These are phyloP conservation scores for Drosophila austrosaltans DNA, from an alignment of 2,888 invertebrate species.

Conservation along the genomic window DNA sequence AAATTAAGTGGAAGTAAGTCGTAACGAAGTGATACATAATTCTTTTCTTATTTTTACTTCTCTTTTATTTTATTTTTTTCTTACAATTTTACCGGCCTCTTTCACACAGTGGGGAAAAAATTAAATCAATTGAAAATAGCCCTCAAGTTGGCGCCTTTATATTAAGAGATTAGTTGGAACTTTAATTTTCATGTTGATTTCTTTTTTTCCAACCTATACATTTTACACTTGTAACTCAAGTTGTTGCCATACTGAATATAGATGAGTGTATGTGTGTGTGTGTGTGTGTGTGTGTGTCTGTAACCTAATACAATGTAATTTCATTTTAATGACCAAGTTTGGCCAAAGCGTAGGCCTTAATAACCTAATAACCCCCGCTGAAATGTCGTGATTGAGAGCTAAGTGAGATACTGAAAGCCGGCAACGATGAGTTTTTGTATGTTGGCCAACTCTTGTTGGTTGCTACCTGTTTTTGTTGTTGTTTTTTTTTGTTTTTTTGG, in stretches of 20 bases:
- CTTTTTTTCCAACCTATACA: no score
- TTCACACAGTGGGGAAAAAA: neutral
- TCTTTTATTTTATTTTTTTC: slow-evolving; percentile 18
- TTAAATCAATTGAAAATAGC: slow-evolving; percentile 9
- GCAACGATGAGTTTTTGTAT: slow-evolving; percentile 22
- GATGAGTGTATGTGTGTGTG: neutral
- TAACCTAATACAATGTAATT: slow-evolving; percentile 70
- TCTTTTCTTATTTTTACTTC: slow-evolving; percentile 51
- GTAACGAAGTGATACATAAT: slow-evolving; percentile 79
- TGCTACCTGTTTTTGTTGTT: slow-evolving; percentile 33
- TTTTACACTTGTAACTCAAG: slow-evolving; percentile 8
- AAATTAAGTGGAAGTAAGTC: slow-evolving; percentile 78
- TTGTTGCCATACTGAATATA: neutral
- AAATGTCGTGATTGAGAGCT: slow-evolving; percentile 50
- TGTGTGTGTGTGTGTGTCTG: slow-evolving; percentile 18
- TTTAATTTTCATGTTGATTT: slow-evolving; percentile 22
- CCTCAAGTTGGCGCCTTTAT: neutral
- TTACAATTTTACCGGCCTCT: slow-evolving; percentile 14
- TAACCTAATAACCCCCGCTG: slow-evolving; percentile 72
- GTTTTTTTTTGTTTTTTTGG: slow-evolving; percentile 15
- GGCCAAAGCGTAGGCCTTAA: slow-evolving; percentile 54
- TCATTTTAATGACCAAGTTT: slow-evolving; percentile 64
- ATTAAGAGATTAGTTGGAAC: slow-evolving; percentile 13
- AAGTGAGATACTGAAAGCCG: slow-evolving; percentile 26
- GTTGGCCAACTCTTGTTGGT: slow-evolving; percentile 8